Evolutionary conservation across 2,888 invertebrate genomes (phyloP), one percentile per base, ranked within the genome.

Genomic region (Drosophila percnosoma): DNA sequence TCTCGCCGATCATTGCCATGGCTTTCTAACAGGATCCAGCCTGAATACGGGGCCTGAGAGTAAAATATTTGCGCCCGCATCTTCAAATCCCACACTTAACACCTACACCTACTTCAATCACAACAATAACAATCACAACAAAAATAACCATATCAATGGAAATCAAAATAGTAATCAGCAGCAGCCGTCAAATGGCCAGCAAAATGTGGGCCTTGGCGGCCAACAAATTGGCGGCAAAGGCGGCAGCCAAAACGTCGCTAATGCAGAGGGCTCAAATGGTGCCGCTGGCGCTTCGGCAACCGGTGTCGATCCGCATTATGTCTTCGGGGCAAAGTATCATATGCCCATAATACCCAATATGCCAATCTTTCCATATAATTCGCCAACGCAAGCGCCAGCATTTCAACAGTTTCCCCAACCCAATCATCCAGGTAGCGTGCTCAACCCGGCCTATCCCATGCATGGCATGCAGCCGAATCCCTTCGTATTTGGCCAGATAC

Each of bases 381-480:
- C 91, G 73, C 92, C 92, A 65, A 92, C 93, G 74, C 73, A 79
- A 87, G 90, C 92, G 74, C 92, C 93, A 65, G 86, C 91, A 75
- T 93, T 92, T 91, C 92, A 92, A 89, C 93, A 92, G 83, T 92
- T 92, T 84, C 93, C 93, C 31, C 93, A 93, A 91, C 92, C 93
- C 68, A 92, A 92, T 79, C 92, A 93, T 91, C 93, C 93, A 78
- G 92, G 92, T 83, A 91, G 90, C 83, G 90, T 91, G 21, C 91
- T 92, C 65, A 92, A 92, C 81, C 92, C 92, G 45, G 91, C 91
- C 64, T 91, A 91, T 71, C 92, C 92, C 18, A 85, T 85, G 87
- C 90, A 88, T 51, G 90, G 91, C 75, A 89, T 91, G 53, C 92
- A 92, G 86, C 92, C 92, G 82, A 92, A 93, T 87, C 92, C 93